Base-by-base conservation (phyloP, 2,113 vertebrate species). In the Scalopus aquaticus region DNA sequence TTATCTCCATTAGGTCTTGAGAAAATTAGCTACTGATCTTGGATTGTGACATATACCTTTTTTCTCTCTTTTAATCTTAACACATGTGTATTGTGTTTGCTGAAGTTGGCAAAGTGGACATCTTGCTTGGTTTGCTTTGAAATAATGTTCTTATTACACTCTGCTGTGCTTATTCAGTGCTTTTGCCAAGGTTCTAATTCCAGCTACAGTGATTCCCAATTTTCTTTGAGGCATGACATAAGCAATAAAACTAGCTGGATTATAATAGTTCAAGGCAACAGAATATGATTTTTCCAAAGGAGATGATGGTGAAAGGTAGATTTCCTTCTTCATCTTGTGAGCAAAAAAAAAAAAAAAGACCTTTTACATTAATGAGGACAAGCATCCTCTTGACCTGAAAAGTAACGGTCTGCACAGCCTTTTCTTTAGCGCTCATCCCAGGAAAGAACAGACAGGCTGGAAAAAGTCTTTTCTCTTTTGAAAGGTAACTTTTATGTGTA, bases 151-250 rank as follows among this genome's bases (percentile, higher is more conserved):
- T 93, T 78, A 30, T 56, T 82, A 54, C 26, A 26, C 44, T 93
- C 70, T 79, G 39, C 56, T 74, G 16, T 54, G 62, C 9, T 92
- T 42, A 44, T 60, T 74, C 49, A 17, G 65, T 65, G 76, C 44
- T 94, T 88, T 78, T 91, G 80, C 86, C 86, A 69, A 80, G 65
- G 60, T 93, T 94, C 77, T 84, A 65, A 93, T 92, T 96, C 93
- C 30, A 81, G 42, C 76, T 54, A 20, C 51, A 72, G 79, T 16
- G 37, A 46, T 16, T 58, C 89, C 95, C 93, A 54, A 0, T 95
- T 95, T 80, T n/a, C 54, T 95, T 93, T 60, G 79, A 96, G 82
- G 84, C 58, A 73, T 26, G 78, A 81, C 83, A 37, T 76, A 46
- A 93, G 60, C 67, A 79, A 13, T 69, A 74, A 80, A 88, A 35